Evolutionary conservation across 2,888 invertebrate species (phyloP).

Genomic region (Parascotia fuliginaria): DNA sequence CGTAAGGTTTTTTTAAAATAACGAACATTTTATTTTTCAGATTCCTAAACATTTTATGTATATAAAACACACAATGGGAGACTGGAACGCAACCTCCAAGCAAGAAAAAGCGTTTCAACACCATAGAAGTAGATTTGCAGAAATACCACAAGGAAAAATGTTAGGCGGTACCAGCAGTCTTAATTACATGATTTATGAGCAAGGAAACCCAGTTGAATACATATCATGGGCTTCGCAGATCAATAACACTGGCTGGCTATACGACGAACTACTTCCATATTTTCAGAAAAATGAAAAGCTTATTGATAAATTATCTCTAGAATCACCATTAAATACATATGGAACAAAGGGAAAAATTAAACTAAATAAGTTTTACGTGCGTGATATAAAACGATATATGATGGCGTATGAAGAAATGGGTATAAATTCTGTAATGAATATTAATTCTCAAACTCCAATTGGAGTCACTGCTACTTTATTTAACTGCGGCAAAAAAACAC

Average conservation of each 20-base stretch:
- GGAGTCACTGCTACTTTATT: slow-evolving; percentile 75
- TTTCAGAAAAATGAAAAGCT: slow-evolving; percentile 49
- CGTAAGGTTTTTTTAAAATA: too few relatives aligned
- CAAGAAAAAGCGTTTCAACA: slow-evolving; percentile 24
- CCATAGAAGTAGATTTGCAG: slow-evolving; percentile 19
- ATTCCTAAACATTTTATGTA: slow-evolving; percentile 36
- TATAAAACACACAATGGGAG: slow-evolving; percentile 32
- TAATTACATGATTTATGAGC: slow-evolving; percentile 44
- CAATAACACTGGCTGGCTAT: slow-evolving; percentile 44
- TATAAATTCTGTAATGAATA: slow-evolving; percentile 40
- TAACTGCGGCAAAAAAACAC: slow-evolving; percentile 66
- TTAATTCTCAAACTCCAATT: slow-evolving; percentile 32
- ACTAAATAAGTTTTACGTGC: slow-evolving; percentile 49
- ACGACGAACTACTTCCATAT: slow-evolving; percentile 39
- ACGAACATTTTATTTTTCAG: slow-evolving; percentile 34
- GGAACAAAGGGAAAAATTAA: slow-evolving; percentile 68
- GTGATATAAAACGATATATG: slow-evolving; percentile 41
- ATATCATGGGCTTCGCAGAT: slow-evolving; percentile 40
- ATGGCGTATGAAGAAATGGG: slow-evolving; percentile 73
- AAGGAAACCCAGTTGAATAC: slow-evolving; percentile 50
- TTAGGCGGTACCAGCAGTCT: slow-evolving; percentile 55
- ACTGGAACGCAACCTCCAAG: slow-evolving; percentile 53
- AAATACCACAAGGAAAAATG: slow-evolving; percentile 50
- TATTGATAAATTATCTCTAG: slow-evolving; percentile 27
- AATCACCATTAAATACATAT: slow-evolving; percentile 48